These are phyloP conservation scores for Drepana falcataria DNA, from an alignment of 2,888 invertebrate species.

Conservation along the genomic window DNA sequence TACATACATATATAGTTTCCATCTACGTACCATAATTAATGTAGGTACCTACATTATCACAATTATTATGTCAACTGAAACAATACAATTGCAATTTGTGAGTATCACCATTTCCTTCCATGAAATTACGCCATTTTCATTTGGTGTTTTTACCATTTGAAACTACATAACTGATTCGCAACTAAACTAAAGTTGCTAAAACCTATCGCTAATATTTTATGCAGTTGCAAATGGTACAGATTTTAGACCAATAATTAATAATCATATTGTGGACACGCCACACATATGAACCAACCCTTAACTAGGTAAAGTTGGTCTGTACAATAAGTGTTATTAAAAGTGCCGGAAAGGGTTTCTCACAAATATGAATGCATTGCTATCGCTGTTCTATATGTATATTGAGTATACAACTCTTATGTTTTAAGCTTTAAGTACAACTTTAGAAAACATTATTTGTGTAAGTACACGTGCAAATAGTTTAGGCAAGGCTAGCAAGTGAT, in stretches of 20 bases:
- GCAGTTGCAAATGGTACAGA: no score
- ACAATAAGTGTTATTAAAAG: not conserved
- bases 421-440: conserved; percentile 31
- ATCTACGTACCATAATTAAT: conserved; percentile 8
- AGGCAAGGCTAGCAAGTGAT: conserved; percentile 53
- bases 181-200: no score
- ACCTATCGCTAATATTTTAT: no score
- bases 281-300: no score
- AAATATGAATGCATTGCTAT: not conserved
- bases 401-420: conserved; percentile 13
- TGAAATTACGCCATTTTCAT: not conserved
- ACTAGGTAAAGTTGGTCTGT: no score
- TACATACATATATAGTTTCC: conserved; percentile 7
- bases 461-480: conserved; percentile 42
- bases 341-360: not conserved
- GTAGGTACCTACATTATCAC: conserved; percentile 13
- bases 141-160: no score
- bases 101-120: not conserved
- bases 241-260: no score
- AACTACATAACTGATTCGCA: no score
- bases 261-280: no score
- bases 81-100: not conserved
- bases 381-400: conserved; percentile 8
- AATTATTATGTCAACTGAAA: conserved; percentile 8
- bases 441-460: conserved; percentile 34